A percentile compares a stretch with the other conserved stretches of the same genome.
Conservation (phyloP, 2,113 vertebrate species). For the Menidia beryllina region DNA sequence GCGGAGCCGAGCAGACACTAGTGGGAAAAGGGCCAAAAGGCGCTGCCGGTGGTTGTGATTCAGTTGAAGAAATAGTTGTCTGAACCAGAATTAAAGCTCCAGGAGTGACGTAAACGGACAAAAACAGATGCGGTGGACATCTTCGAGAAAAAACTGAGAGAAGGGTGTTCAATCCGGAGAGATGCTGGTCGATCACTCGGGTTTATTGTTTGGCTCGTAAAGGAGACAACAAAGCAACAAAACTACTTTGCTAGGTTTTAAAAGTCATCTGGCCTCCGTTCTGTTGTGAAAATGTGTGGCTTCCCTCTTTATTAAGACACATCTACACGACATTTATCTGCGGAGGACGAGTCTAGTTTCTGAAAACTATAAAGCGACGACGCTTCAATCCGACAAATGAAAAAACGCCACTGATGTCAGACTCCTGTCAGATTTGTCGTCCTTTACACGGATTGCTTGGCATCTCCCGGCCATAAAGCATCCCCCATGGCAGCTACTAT, state of each 20-base stretch:
- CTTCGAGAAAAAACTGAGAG: neutral
- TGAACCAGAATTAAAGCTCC: neutral
- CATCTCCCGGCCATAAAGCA: constrained; percentile 28
- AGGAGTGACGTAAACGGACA: neutral
- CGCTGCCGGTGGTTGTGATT: neutral
- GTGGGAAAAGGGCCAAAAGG: no score
- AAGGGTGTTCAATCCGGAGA: neutral
- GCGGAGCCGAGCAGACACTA: no score
- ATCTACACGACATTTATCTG: no score
- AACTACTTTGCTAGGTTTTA: neutral
- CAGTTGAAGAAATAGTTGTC: neutral
- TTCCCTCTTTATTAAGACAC: neutral
- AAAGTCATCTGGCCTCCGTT: no score
- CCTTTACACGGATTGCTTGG: constrained; percentile 3
- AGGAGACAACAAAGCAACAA: neutral
- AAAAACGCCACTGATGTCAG: neutral
- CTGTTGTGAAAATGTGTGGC: no score
- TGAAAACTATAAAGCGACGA: no score
- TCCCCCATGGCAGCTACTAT: constrained; percentile 47
- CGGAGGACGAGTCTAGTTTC: no score
- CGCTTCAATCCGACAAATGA: no score
- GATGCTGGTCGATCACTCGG: neutral
- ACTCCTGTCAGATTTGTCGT: neutral
- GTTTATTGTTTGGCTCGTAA: no score
- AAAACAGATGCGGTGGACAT: neutral